Base-by-base conservation (phyloP, 2,888 invertebrate genomes). In the Apocheima hispidaria region DNA sequence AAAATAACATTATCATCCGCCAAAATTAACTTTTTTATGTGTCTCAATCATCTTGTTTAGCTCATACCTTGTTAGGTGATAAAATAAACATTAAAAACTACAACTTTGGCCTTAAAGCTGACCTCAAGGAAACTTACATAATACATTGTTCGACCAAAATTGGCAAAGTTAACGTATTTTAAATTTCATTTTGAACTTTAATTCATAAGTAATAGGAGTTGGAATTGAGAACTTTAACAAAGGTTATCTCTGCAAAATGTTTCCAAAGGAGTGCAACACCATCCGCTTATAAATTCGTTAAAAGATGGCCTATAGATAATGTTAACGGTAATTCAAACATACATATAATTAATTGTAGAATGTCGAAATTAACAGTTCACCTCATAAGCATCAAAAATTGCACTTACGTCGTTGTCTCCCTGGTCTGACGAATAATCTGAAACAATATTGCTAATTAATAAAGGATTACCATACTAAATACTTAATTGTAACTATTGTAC, bases 301-400 rank as follows among this genome's bases (percentile, higher is more conserved):
- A n/a, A 76, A 82, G 86, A 86, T 86, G 84, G 75, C 82, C 82
- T 80, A 83, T 68, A 58, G 84, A 83, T 86, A 83, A 79, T 67
- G 63, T 72, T 63, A 75, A 73, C 73, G 69, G 74, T 75, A 69
- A 70, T 75, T 72, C 58, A 65, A 48, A 52, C 60, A 66, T 71
- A 68, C 69, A 72, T 71, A 68, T 69, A 72, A 71, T 68, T 65
- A 64, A 51, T 63, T 72, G 49, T 51, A 38, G 21, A 63, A 72
- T 78, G 65, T 70, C 44, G 72, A 74, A 75, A 79, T 66, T 53
- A 57, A 52, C 48, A 10, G 49, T 44, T 44, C 43, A 40, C 44
- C 21, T 55, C 21, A 51, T 9, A 55, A 12, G 10, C 26, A 18
- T 14, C 4, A 33, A 56, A 73, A 62, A 61, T 60, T 63, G 28